Evolutionary conservation across 2,113 vertebrate genomes (phyloP).

Genomic region (Corvus cornix): DNA sequence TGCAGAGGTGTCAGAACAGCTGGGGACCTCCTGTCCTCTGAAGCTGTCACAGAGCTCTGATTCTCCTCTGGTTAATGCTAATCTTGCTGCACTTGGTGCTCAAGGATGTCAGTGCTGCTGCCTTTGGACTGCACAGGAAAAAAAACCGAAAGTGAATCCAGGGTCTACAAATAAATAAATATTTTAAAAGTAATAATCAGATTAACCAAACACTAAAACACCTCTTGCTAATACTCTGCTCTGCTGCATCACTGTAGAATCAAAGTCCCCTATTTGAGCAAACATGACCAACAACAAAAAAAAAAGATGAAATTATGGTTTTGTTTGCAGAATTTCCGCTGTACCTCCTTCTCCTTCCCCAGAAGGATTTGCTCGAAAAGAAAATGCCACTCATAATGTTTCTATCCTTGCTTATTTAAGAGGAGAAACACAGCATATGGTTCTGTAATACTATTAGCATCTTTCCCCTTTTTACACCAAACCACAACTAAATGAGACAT

Average conservation of each 20-base stretch:
- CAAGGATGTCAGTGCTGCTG: neutral
- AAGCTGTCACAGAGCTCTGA: neutral
- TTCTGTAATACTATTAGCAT: neutral
- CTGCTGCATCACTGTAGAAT: neutral
- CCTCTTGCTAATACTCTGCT: neutral
- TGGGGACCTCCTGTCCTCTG: neutral
- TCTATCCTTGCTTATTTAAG: neutral
- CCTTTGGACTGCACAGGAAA: neutral
- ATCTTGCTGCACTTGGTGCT: neutral
- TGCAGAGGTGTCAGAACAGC: neutral
- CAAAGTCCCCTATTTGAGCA: neutral
- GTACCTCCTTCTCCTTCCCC: neutral
- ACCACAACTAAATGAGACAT: neutral
- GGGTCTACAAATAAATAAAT: neutral
- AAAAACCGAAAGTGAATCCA: neutral
- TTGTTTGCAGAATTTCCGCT: neutral
- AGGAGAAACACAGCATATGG: neutral
- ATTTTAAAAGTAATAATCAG: neutral
- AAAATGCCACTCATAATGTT: neutral
- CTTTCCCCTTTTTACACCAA: neutral
- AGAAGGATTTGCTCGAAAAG: neutral
- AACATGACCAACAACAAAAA: neutral
- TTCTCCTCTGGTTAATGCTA: neutral
- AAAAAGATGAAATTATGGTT: neutral
- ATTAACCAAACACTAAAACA: neutral